phyloP scores from a whole-genome alignment of 2,888 invertebrate genomes.

The Laothoe populi region DNA sequence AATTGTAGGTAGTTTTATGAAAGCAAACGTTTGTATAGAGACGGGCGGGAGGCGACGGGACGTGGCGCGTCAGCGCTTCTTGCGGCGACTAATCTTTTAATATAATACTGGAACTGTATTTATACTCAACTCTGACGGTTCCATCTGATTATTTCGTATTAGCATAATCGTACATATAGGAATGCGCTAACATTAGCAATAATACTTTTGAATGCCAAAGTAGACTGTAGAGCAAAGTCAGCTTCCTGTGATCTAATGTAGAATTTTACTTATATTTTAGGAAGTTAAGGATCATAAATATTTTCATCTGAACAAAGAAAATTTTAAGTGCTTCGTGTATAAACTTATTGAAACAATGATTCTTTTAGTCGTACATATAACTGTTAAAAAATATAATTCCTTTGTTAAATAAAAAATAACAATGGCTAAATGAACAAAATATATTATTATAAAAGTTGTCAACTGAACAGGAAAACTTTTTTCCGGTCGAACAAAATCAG shows the following conservation, averaged over 20 bases:
- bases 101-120: constrained; percentile 53
- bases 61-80: constrained; percentile 41
- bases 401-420: neutral
- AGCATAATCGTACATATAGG: constrained; percentile 26
- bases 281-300: neutral
- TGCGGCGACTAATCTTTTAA: constrained; percentile 60
- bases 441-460: constrained; percentile 34
- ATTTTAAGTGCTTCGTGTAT: neutral
- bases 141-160: constrained; percentile 32
- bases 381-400: neutral
- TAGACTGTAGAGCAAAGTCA: neutral
- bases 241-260: neutral
- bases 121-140: constrained; percentile 35
- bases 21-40: constrained; percentile 56
- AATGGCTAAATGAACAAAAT: constrained; percentile 26
- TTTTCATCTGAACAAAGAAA: too few relatives aligned
- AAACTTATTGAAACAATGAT: neutral
- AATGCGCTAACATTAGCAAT: neutral
- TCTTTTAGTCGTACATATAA: too few relatives aligned
- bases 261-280: neutral
- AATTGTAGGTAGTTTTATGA: constrained; percentile 56
- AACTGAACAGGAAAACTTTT: constrained; percentile 58
- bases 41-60: constrained; percentile 34
- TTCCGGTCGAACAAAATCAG: constrained; percentile 63
- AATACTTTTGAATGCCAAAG: neutral